These are phyloP conservation scores for Wasmannia auropunctata DNA, from an alignment of 1,140 invertebrate species.

Conservation along the genomic window DNA sequence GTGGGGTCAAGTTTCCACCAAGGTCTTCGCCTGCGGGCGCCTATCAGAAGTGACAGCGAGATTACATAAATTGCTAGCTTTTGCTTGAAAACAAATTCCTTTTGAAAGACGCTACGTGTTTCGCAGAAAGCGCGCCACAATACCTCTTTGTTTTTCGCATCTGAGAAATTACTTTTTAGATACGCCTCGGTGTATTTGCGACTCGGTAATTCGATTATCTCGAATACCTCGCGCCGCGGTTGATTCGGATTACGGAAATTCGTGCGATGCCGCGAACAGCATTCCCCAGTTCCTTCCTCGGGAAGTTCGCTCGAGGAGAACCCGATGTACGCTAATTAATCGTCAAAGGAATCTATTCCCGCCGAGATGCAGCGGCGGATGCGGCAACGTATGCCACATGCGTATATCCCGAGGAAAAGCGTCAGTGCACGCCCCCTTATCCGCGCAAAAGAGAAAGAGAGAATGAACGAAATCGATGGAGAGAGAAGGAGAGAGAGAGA, in stretches of 20 bases:
- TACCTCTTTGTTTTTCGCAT: neutral
- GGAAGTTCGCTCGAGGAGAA: neutral
- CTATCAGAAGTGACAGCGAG: constrained; percentile 12
- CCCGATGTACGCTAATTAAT: neutral
- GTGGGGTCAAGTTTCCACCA: constrained; percentile 10
- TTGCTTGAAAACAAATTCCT: constrained; percentile 14
- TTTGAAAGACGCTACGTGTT: neutral
- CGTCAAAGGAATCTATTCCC: neutral
- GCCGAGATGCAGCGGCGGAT: neutral
- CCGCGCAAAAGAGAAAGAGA: constrained; percentile 17
- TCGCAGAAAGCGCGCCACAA: neutral
- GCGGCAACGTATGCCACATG: constrained; percentile 45
- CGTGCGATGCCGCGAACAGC: neutral
- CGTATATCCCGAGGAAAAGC: constrained; percentile 35
- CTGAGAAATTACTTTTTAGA: neutral
- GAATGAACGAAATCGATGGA: neutral
- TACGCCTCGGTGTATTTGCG: neutral
- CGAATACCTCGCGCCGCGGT: neutral
- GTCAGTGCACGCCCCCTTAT: constrained; percentile 53
- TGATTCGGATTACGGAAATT: neutral
- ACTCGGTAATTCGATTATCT: neutral
- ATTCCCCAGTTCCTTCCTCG: neutral
- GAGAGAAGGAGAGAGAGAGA: no score
- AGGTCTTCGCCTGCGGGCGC: neutral
- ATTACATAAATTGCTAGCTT: constrained; percentile 34